Evolutionary conservation across 2,113 vertebrate species (phyloP).

Genomic region (Nothobranchius furzeri): DNA sequence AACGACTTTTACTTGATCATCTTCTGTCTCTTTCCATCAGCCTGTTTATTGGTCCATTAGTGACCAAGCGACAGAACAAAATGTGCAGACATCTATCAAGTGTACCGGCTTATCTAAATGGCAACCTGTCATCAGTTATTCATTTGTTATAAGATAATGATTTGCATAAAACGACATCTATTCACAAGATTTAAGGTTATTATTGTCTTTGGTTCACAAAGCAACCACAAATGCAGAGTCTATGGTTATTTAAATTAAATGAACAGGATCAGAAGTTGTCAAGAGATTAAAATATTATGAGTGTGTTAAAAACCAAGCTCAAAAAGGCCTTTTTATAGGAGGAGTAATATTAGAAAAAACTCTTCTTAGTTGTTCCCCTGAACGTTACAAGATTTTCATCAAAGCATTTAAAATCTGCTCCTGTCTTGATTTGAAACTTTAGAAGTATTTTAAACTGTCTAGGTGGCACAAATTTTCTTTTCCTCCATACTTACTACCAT

Average conservation of each 20-base stretch:
- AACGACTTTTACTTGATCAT: constrained; percentile 51
- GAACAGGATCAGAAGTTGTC: neutral
- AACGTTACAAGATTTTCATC: too few species aligned
- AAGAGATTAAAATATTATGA: too few species aligned
- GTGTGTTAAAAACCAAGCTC: too few species aligned
- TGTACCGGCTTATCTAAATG: constrained; percentile 26
- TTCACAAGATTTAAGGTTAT: constrained; percentile 20
- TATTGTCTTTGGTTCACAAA: constrained; percentile 20
- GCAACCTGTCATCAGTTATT: constrained; percentile 5
- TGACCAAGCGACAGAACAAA: constrained; percentile 57
- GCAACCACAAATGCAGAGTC: neutral
- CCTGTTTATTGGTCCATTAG: constrained; percentile 69
- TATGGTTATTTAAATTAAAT: neutral
- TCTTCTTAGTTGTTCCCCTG: neutral
- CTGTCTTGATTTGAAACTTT: too few species aligned
- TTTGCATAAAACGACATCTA: constrained; percentile 20
- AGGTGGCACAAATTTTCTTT: too few species aligned
- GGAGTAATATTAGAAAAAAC: neutral
- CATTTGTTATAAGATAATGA: neutral
- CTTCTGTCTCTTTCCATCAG: constrained; percentile 44
- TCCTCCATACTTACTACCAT: too few species aligned
- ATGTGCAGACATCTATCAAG: constrained; percentile 50
- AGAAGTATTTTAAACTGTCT: too few species aligned
- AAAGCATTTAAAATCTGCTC: too few species aligned
- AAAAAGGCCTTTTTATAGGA: too few species aligned